A percentile compares a stretch with the other conserved stretches of the same genome.
Evolutionary conservation across 2,113 vertebrate species (phyloP).

Genomic region (Lycocorax pyrrhopterus): DNA sequence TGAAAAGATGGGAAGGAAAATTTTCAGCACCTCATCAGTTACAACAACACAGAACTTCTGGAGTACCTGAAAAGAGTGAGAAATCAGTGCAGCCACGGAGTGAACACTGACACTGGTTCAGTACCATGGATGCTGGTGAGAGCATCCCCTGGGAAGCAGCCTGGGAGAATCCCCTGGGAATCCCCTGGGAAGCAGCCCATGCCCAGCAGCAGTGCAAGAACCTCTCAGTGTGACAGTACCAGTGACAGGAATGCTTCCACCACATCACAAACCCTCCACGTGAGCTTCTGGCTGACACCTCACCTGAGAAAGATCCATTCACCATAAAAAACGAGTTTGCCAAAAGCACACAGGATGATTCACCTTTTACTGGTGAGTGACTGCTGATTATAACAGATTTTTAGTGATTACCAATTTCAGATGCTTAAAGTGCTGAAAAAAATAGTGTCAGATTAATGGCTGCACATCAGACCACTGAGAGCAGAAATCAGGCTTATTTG

Average conservation of each 20-base stretch:
- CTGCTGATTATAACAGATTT: background rate
- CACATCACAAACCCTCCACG: fast-evolving
- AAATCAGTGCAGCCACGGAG: background rate
- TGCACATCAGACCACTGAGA: background rate
- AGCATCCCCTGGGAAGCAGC: background rate
- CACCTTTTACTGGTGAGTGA: background rate
- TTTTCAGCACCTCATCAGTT: background rate
- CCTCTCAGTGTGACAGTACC: background rate
- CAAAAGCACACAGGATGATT: background rate
- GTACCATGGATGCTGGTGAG: background rate
- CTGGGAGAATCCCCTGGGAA: background rate
- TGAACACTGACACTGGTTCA: background rate
- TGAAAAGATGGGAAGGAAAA: background rate
- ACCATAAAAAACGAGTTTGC: background rate
- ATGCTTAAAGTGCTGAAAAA: background rate
- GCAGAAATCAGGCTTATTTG: background rate
- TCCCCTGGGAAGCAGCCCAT: background rate
- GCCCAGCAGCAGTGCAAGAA: background rate
- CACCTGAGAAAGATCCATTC: background rate
- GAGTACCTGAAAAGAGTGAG: background rate
- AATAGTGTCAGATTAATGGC: background rate
- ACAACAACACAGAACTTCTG: background rate
- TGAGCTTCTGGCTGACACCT: background rate
- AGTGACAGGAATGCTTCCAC: background rate
- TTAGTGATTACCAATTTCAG: background rate